phyloP scores from a whole-genome alignment of 35 echinoderm and acorn worm genomes.

The Ptychodera flava region DNA sequence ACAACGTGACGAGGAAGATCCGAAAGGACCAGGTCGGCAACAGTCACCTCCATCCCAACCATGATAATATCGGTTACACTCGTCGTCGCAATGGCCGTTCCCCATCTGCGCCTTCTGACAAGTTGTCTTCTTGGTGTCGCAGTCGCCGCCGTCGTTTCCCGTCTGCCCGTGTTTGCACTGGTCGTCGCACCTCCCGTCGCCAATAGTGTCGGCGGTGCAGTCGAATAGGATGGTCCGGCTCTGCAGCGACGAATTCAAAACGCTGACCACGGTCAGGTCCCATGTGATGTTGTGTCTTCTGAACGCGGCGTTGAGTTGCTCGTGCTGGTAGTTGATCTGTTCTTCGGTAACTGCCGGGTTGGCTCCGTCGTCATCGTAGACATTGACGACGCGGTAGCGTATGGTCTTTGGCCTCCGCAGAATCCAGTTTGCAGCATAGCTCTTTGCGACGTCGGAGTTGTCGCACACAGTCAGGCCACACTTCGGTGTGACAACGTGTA shows the following conservation, averaged over 20 bases:
- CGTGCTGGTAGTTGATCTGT: conserved; percentile 51
- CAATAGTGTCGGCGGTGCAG: conserved; percentile 43
- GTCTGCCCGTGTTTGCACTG: conserved; percentile 23
- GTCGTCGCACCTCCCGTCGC: conserved; percentile 56
- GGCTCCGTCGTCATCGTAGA: conserved; percentile 68
- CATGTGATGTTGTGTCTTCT: conserved; percentile 63
- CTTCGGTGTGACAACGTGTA: conserved; percentile 29
- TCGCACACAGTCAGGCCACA: conserved; percentile 90
- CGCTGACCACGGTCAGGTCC: conserved; percentile 18
- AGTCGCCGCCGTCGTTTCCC: conserved; percentile 27
- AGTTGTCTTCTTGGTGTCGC: neutral
- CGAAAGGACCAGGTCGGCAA: conserved; percentile 36
- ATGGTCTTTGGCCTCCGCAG: conserved; percentile 36
- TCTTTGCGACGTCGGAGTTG: conserved; percentile 44
- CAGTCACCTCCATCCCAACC: conserved; percentile 83
- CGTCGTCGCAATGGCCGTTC: conserved; percentile 53
- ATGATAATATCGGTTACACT: conserved; percentile 55
- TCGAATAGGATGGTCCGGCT: conserved; percentile 28
- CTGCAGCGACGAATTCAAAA: conserved; percentile 42
- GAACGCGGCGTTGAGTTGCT: conserved; percentile 46
- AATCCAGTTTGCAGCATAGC: conserved; percentile 19
- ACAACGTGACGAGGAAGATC: conserved; percentile 27
- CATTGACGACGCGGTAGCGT: conserved; percentile 57
- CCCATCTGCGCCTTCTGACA: conserved; percentile 1
- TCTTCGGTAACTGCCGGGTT: conserved; percentile 41